Base-by-base conservation (phyloP, 2,113 vertebrate species). In the Xiphophorus hellerii region DNA sequence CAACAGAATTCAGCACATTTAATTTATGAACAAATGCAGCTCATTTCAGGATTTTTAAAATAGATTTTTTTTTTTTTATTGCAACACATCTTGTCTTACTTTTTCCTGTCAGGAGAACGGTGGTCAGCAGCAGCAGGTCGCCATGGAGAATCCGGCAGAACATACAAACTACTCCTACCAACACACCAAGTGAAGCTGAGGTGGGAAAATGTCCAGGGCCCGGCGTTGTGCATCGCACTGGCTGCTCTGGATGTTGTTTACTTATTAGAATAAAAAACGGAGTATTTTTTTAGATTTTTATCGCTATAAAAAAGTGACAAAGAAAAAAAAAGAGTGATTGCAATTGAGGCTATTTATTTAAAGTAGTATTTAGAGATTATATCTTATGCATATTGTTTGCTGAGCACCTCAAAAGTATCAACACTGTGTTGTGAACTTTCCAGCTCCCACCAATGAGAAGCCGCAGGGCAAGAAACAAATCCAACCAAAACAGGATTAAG, bases 121-220 rank as follows among this genome's bases (percentile, higher is more conserved):
- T 70, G 91, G 94, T 83, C 96, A 96, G 80, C 96, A 96, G 84
- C 93, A 94, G 71, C 96, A 96, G 86, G 94, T 96, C 84, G 85
- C 95, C 20, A 94, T 96, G 90, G 97, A 97, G 63, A 91, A 93
- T 3, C 87, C 96, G 25, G 87, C 95, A 72, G 97, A 97, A 89
- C 96, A 96, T 54, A 93, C 94, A 70, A 95, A 94, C 93, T 98
- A 96, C 90, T 94, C 96, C 14, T 97, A 97, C 94, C 96, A 96
- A 90, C 97, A 96, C 95, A 95, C 90, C 94, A 97, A 97, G 94
- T 97, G 94, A 95, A 91, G 82, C 90, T 91, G 89, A 86, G 91
- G 92, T 87, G 74, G 31, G 76, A n/a, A 33, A 11, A 0, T 1
- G 65, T 42, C 64, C 15, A 28, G 15, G 25, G 2, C 39, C 4